phyloP scores from a whole-genome alignment of 1,140 invertebrate species.

The Cherax destructor region DNA sequence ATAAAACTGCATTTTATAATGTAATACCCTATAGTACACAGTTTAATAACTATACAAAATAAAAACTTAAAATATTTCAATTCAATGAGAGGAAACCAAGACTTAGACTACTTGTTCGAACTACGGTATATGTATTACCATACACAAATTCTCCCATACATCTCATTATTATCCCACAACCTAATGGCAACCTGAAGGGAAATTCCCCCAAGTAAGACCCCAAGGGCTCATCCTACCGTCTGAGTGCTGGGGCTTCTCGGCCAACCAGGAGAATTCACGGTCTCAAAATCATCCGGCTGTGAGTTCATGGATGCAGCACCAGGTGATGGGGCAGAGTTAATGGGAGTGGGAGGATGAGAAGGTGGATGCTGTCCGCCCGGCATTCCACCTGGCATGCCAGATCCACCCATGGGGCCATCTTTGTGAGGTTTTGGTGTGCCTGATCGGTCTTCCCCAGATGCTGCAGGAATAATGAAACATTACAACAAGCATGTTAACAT shows the following conservation, averaged over 20 bases:
- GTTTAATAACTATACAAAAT: too few relatives aligned
- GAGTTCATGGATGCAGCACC: slow-evolving; percentile 88
- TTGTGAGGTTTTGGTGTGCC: slow-evolving; percentile 86
- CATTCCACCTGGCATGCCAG: slow-evolving; percentile 72
- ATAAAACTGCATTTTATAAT: too few relatives aligned
- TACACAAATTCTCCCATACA: too few relatives aligned
- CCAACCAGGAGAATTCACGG: slow-evolving; percentile 87
- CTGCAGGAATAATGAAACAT: slow-evolving; percentile 76
- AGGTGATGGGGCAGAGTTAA: slow-evolving; percentile 85
- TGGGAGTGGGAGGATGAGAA: slow-evolving; percentile 78
- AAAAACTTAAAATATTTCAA: too few relatives aligned
- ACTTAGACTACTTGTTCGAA: too few relatives aligned
- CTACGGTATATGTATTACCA: too few relatives aligned
- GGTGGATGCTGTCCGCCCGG: slow-evolving; percentile 69
- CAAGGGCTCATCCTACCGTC: slow-evolving; percentile 81
- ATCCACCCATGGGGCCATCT: slow-evolving; percentile 76
- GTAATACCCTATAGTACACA: too few relatives aligned
- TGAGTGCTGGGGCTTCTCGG: slow-evolving; percentile 76
- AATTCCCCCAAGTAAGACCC: background rate
- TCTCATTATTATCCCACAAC: background rate
- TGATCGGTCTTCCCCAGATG: slow-evolving; percentile 87
- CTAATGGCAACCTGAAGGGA: background rate
- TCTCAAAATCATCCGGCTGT: slow-evolving; percentile 91
- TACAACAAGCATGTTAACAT: background rate
- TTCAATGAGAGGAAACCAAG: too few relatives aligned